Evolutionary conservation across 2,797 vertebrate genomes (phyloP).

Genomic region (Diceros bicornis): DNA sequence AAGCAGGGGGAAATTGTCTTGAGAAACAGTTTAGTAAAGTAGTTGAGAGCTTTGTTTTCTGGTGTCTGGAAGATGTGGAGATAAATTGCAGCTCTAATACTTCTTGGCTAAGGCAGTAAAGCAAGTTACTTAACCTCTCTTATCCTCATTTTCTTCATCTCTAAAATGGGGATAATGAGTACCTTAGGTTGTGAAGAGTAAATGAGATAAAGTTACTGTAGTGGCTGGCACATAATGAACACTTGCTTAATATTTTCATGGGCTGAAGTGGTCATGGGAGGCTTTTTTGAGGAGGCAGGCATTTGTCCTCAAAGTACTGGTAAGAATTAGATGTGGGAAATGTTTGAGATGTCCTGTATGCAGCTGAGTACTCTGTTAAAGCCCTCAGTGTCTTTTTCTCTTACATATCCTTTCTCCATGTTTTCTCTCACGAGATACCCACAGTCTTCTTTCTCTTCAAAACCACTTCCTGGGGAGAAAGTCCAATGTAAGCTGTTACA

Average conservation of each 20-base stretch:
- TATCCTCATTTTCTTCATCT: slow-evolving; percentile 58
- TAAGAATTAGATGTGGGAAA: background rate
- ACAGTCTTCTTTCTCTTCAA: slow-evolving; percentile 20
- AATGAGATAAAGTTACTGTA: background rate
- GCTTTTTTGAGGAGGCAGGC: background rate
- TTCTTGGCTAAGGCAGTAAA: background rate
- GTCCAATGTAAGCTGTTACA: slow-evolving; percentile 66
- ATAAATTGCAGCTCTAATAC: background rate
- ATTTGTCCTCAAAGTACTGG: slow-evolving; percentile 33
- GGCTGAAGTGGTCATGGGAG: background rate
- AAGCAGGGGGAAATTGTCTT: slow-evolving; percentile 34
- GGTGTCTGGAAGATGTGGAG: slow-evolving; percentile 11
- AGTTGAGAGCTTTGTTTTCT: slow-evolving; percentile 59
- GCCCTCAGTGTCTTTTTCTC: background rate
- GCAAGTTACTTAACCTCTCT: background rate
- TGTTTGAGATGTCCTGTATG: background rate
- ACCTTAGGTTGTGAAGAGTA: slow-evolving; percentile 45
- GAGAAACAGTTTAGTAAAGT: slow-evolving; percentile 41
- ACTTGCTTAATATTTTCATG: slow-evolving; percentile 12
- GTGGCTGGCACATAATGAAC: background rate
- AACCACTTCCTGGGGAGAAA: slow-evolving; percentile 81
- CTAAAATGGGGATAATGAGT: slow-evolving; percentile 38
- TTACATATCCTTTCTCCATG: background rate
- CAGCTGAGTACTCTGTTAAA: background rate
- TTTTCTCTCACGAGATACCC: slow-evolving; percentile 58